Base-by-base conservation (phyloP, 2,797 vertebrate species). In the Sebastes steindachneri region DNA sequence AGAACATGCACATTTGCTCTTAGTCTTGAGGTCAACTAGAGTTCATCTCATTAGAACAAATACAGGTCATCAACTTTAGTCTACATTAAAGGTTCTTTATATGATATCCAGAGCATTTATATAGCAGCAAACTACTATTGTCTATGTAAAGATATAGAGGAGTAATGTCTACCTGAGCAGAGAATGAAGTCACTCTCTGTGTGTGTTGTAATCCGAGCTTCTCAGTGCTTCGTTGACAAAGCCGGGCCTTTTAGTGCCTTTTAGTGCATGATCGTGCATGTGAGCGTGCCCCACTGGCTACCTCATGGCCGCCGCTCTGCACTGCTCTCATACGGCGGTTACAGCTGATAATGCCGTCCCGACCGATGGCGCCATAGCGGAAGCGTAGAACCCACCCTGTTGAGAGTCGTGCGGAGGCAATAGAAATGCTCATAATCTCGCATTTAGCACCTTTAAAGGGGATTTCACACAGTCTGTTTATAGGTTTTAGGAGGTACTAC, bases 1-100 rank as follows among this genome's bases (percentile, higher is more conserved):
- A 82, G 74, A 87, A 82, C 77, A 21, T 64, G 83, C 70, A 83
- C 88, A 69, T 79, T 77, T 88, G 68, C 59, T 21, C 59, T 82
- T 69, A 57, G 72, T 63, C 58, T 58, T 45, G 29, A 88, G 93
- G 91, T 94, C 92, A 90, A 9, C 17, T 4, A 23, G 51, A 93
- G 94, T 94, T 93, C 88, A 91, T 23, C 33, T 80, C 74, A 74
- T 78, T 62, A 82, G 73, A 81, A 82, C 68, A 79, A 72, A 83
- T 79, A 23, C 69, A 26, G 19, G 67, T 74, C 37, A 63, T 71
- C 10, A 53, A 62, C 57, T 48, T 85, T 48, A 51, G 45, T 51
- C 19, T n/a, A 51, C 45, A 19, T 4, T 51, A 51, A 51, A 48
- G 45, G 17, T 51, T 51, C 45, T n/a, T 51, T 51, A 51, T 19